These are phyloP conservation scores for Xiphydria camelus DNA, from an alignment of 2,888 invertebrate genomes.

Conservation along the genomic window DNA sequence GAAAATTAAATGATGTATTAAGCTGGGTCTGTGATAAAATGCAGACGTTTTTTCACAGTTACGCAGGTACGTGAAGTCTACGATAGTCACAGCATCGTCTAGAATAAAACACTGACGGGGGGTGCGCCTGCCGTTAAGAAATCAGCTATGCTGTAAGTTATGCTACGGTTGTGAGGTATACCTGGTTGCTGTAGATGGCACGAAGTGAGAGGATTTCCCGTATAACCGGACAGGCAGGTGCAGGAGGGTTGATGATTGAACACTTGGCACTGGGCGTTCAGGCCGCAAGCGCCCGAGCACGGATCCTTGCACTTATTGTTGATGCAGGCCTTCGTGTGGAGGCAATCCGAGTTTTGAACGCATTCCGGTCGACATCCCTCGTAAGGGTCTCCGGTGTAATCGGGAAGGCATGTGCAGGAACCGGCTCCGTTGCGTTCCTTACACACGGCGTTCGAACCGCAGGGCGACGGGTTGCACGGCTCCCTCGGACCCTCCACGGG, in stretches of 20 bases:
- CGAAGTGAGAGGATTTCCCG: conserved; percentile 77
- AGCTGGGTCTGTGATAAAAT: too few relatives aligned
- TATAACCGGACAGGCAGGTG: conserved; percentile 72
- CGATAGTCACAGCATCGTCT: too few relatives aligned
- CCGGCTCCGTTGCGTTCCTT: conserved; percentile 79
- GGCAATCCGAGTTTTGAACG: conserved; percentile 83
- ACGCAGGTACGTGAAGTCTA: too few relatives aligned
- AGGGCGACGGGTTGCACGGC: conserved; percentile 84
- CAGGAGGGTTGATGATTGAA: conserved; percentile 83
- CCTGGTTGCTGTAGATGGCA: conserved; percentile 65
- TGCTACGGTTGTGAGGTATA: too few relatives aligned
- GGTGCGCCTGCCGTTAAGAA: too few relatives aligned
- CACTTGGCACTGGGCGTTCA: conserved; percentile 82
- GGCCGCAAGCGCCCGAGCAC: conserved; percentile 80
- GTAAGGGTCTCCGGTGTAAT: conserved; percentile 86
- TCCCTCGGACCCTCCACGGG: conserved; percentile 61
- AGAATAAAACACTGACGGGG: too few relatives aligned
- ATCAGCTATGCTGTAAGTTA: too few relatives aligned
- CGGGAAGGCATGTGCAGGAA: conserved; percentile 79
- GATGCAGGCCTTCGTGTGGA: conserved; percentile 74
- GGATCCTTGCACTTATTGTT: conserved; percentile 85
- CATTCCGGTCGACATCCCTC: conserved; percentile 86
- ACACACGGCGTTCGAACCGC: conserved; percentile 85
- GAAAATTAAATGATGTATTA: conserved; percentile 28
- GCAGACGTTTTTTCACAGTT: too few relatives aligned